Conservation (phyloP, 2,888 invertebrate genomes). For the Drosophila prolongata region DNA sequence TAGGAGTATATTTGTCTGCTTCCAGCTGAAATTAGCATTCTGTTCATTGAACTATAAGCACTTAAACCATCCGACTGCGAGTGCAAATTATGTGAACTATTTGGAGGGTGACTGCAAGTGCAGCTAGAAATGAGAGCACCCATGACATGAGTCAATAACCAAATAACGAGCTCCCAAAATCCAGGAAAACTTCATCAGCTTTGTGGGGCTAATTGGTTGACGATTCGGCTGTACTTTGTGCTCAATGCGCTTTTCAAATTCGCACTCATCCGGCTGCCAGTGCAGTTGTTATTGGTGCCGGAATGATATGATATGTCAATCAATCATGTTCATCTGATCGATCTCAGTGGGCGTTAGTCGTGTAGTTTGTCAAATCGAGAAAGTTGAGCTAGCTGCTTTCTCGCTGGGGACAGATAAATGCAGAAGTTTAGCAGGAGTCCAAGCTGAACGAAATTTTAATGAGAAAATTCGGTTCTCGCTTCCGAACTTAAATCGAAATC, state of each 20-base stretch:
- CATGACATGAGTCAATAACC: conserved; percentile 22
- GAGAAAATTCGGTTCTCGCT: conserved; percentile 3
- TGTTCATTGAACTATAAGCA: conserved; percentile 12
- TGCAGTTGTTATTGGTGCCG: conserved; percentile 14
- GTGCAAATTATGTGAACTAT: conserved; percentile 17
- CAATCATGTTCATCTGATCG: conserved; percentile 65
- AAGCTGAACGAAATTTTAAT: conserved; percentile 20
- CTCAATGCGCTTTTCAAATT: conserved; percentile 56
- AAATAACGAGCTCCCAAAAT: conserved; percentile 22
- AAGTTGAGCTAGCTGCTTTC: conserved; percentile 7
- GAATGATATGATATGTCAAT: conserved; percentile 65
- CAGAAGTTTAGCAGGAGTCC: not conserved
- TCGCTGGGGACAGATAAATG: not conserved
- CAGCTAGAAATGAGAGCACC: conserved; percentile 10
- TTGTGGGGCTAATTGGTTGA: conserved; percentile 32
- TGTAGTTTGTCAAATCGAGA: conserved; percentile 38
- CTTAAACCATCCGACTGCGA: conserved; percentile 26
- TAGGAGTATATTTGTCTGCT: conserved; percentile 8
- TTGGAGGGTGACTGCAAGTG: conserved; percentile 20
- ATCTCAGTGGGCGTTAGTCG: conserved; percentile 37
- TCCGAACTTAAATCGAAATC: conserved; percentile 29
- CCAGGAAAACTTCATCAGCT: conserved; percentile 31
- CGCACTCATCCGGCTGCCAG: conserved; percentile 46
- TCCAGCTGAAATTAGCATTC: conserved; percentile 5
- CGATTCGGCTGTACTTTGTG: conserved; percentile 22